Evolutionary conservation across 2,888 invertebrate genomes (phyloP).

Genomic region (Alitta virens): DNA sequence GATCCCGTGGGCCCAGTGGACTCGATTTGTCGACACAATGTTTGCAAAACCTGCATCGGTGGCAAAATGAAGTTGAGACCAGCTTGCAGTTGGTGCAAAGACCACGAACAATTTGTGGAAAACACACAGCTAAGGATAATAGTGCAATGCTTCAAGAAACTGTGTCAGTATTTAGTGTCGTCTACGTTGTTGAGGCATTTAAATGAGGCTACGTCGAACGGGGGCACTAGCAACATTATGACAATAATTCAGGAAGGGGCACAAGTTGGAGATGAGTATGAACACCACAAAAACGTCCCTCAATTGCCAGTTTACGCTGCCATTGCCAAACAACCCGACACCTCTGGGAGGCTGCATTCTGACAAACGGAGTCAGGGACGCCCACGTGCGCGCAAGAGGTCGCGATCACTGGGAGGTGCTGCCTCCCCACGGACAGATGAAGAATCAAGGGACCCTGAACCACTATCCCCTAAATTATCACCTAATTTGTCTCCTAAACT

Average conservation of each 20-base stretch:
- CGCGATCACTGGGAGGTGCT: too few species aligned
- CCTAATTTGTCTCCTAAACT: background rate
- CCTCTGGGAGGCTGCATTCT: too few species aligned
- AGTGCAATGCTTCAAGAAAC: slow-evolving; percentile 82
- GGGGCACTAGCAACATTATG: slow-evolving; percentile 38
- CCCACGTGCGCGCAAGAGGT: too few species aligned
- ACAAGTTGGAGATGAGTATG: slow-evolving; percentile 11
- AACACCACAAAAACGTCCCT: background rate
- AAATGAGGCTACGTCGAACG: slow-evolving; percentile 28
- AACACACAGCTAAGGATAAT: slow-evolving; percentile 78
- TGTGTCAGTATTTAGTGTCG: slow-evolving; percentile 77
- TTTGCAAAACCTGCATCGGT: slow-evolving; percentile 80
- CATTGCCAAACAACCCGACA: too few species aligned
- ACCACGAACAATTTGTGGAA: slow-evolving; percentile 77
- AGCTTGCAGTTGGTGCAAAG: slow-evolving; percentile 80
- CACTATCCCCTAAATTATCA: background rate
- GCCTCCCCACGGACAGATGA: too few species aligned
- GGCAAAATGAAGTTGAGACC: slow-evolving; percentile 83
- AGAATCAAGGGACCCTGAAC: too few species aligned
- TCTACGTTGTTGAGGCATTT: slow-evolving; percentile 36
- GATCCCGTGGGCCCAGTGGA: slow-evolving; percentile 79
- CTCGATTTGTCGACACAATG: slow-evolving; percentile 82
- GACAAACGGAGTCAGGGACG: too few species aligned
- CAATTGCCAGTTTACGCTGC: too few species aligned
- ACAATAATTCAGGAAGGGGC: slow-evolving; percentile 43